These are phyloP conservation scores for Dasysyrphus albostriatus DNA, from an alignment of 2,888 invertebrate genomes.

Conservation along the genomic window DNA sequence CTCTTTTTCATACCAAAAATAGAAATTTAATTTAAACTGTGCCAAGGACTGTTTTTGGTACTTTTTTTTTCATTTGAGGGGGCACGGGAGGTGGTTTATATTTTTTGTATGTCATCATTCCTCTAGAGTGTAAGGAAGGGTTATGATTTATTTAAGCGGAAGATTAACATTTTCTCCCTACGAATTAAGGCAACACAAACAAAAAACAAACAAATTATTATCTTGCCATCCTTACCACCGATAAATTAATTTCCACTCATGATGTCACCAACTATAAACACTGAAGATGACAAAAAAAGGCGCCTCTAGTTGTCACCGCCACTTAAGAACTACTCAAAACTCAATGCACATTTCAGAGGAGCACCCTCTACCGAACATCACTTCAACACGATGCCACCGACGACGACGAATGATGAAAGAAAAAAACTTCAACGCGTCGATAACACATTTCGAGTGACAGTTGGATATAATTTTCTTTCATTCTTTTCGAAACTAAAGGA, in stretches of 20 bases:
- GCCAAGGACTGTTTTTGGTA: conserved; percentile 64
- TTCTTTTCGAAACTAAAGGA: conserved; percentile 47
- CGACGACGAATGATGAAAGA: conserved; percentile 39
- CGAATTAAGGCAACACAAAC: background rate
- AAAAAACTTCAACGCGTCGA: conserved; percentile 53
- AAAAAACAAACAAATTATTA: conserved; percentile 5
- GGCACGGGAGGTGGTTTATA: background rate
- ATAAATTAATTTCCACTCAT: conserved; percentile 70
- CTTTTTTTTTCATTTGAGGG: background rate
- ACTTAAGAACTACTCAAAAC: conserved; percentile 65
- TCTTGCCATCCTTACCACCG: conserved; percentile 62
- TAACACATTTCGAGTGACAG: conserved; percentile 59
- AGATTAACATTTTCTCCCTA: conserved; percentile 17
- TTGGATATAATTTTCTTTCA: conserved; percentile 57
- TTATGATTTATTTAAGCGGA: conserved; percentile 54
- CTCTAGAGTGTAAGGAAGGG: conserved; percentile 24
- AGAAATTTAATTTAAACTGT: conserved; percentile 75
- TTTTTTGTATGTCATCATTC: conserved; percentile 22
- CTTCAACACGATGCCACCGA: conserved; percentile 54
- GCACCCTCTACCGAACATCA: conserved; percentile 72
- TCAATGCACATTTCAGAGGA: conserved; percentile 71
- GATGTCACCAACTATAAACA: conserved; percentile 45
- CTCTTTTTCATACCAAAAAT: conserved; percentile 63
- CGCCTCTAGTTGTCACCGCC: conserved; percentile 62
- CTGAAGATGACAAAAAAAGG: conserved; percentile 53